These are phyloP conservation scores for Desmodus rotundus DNA, from an alignment of 2,113 vertebrate species.

Conservation along the genomic window DNA sequence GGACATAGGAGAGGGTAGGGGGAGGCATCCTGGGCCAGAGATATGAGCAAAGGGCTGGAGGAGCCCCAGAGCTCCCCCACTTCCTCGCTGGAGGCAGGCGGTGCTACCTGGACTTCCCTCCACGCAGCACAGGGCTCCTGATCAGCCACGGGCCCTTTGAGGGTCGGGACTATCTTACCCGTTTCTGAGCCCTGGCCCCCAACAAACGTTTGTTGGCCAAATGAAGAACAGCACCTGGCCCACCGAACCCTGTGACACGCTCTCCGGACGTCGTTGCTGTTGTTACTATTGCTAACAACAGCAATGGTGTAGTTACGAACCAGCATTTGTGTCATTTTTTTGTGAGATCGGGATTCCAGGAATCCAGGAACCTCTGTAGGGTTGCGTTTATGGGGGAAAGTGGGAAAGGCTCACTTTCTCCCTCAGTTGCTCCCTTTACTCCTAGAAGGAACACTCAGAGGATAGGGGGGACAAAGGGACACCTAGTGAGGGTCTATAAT, in stretches of 20 bases:
- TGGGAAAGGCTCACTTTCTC: not conserved
- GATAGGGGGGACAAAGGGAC: fast-evolving
- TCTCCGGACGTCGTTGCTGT: too few relatives aligned
- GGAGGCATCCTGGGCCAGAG: not conserved
- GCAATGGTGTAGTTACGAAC: not conserved
- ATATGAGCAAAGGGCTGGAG: not conserved
- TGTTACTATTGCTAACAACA: not conserved
- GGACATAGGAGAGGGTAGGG: not conserved
- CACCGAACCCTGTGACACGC: fast-evolving
- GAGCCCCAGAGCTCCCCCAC: fast-evolving
- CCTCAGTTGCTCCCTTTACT: not conserved
- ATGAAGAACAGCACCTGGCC: not conserved
- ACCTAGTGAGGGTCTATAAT: not conserved
- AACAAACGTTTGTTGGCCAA: not conserved
- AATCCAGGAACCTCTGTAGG: not conserved
- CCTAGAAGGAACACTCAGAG: not conserved
- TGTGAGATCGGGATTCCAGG: not conserved
- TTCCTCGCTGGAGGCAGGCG: fast-evolving
- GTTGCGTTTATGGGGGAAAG: fast-evolving
- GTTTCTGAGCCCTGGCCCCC: not conserved
- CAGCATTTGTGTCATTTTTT: not conserved
- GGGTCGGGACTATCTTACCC: not conserved
- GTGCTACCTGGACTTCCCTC: not conserved
- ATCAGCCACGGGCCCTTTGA: not conserved
- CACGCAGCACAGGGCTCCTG: not conserved